Base-by-base conservation (phyloP, 2,888 invertebrate genomes). In the Ectemnius lituratus region DNA sequence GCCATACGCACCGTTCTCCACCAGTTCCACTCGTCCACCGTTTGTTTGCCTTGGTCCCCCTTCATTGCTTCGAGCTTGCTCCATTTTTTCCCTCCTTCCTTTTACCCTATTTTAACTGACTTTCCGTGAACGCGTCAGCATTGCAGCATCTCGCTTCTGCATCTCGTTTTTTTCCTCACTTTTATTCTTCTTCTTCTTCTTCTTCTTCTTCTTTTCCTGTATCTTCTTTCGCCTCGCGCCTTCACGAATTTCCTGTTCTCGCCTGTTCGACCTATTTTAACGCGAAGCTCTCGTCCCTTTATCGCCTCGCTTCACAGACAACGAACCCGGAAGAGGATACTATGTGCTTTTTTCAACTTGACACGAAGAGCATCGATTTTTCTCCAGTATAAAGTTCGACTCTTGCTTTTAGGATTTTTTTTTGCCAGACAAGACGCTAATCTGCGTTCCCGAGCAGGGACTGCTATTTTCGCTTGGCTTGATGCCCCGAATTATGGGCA, bases 401-500 rank as follows among this genome's bases (percentile, higher is more conserved):
- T 0, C 37, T 8, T 37, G 37, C 37, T 11, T 37, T 8, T 1
- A 8, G 37, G 8, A 8, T 37, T 37, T 37, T 37, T 37, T 37
- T 37, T 37, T 37, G 37, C 37, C 37, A 8, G 1, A 1, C 37
- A 8, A 37, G 8, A 8, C 8, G 5, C 37, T 37, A 37, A 37
- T 66, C 37, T 57, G 56, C 58, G 67, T 47, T 62, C 16, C 16
- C 14, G 52, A 46, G 60, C n/a, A n/a, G 57, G 47, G 63, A 70
- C 71, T 65, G 67, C 59, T 67, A 68, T 60, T 59, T 59, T 60
- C 57, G 60, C 58, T 67, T 76, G 80, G 72, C 80, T 74, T 37
- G 68, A 28, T 76, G 79, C 65, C 68, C 58, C 23, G 61, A 37
- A 60, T 64, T 67, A 66, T 74, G 71, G 69, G 71, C 65, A 70